Percentiles rank a stretch among this genome's conserved stretches.
phyloP scores from a whole-genome alignment of 2,797 vertebrate species.

The Acanthopagrus latus region DNA sequence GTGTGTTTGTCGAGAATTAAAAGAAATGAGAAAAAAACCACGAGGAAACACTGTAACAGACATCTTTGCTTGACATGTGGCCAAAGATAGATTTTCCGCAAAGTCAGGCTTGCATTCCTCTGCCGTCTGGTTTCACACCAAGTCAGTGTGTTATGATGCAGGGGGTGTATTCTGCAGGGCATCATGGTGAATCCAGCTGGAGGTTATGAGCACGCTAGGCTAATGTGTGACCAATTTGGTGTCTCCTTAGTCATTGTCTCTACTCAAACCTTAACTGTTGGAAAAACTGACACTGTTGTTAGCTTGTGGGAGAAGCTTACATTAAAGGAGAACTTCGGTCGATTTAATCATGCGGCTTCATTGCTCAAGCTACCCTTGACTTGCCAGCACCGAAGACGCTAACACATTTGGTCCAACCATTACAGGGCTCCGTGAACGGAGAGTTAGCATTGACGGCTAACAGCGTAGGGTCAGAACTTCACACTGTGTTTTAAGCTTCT shows the following conservation, averaged over 20 bases:
- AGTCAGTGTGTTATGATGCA: constrained; percentile 34
- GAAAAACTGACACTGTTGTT: too few species aligned
- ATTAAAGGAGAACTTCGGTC: too few species aligned
- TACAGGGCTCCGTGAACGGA: too few species aligned
- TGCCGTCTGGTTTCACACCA: constrained; percentile 13
- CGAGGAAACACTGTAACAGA: neutral
- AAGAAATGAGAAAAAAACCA: neutral
- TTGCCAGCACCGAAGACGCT: too few species aligned
- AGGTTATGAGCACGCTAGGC: constrained; percentile 24
- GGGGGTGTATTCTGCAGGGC: neutral
- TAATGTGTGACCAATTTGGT: constrained; percentile 43
- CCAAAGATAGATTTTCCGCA: constrained; percentile 16
- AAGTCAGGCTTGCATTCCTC: constrained; percentile 15
- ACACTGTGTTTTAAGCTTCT: too few species aligned
- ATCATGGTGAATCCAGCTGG: constrained; percentile 36
- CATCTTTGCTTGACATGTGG: constrained; percentile 8
- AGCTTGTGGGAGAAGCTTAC: too few species aligned
- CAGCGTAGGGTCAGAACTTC: too few species aligned
- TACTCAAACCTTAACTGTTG: too few species aligned
- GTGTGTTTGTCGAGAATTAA: neutral
- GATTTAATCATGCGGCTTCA: too few species aligned
- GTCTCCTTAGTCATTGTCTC: constrained; percentile 30
- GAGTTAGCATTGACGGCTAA: too few species aligned
- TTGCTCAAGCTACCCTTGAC: too few species aligned
- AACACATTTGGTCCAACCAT: too few species aligned